phyloP scores from a whole-genome alignment of 2,888 invertebrate genomes.

The Argynnis bischoffii region DNA sequence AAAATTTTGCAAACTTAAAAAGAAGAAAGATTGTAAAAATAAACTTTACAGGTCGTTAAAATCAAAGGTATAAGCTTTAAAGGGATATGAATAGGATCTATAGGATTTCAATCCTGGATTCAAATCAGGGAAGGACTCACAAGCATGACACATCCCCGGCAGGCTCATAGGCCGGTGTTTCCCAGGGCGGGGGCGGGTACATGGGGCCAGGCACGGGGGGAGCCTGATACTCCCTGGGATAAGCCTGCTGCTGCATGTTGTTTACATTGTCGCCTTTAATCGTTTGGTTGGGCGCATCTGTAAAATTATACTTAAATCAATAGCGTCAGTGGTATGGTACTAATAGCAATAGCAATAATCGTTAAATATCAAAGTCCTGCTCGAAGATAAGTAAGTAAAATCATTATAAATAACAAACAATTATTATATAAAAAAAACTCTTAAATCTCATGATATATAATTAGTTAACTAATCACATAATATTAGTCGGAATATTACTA shows the following conservation, averaged over 20 bases:
- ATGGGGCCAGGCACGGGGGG: slow-evolving; percentile 58
- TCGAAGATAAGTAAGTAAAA: not conserved
- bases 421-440: too few relatives aligned
- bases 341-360: not conserved
- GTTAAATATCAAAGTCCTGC: not conserved
- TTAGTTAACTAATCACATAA: too few relatives aligned
- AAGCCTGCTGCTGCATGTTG: slow-evolving; percentile 74
- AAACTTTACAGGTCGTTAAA: slow-evolving; percentile 9
- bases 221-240: slow-evolving; percentile 70
- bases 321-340: slow-evolving; percentile 24
- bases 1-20: slow-evolving; percentile 32
- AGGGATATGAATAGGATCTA: slow-evolving; percentile 3
- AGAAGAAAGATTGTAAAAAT: not conserved
- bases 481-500: not conserved
- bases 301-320: slow-evolving; percentile 55
- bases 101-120: slow-evolving; percentile 46
- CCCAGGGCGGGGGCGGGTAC: slow-evolving; percentile 71
- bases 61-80: slow-evolving; percentile 5
- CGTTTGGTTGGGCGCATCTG: slow-evolving; percentile 75
- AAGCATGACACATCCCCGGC: slow-evolving; percentile 79
- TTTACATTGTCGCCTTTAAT: slow-evolving; percentile 80
- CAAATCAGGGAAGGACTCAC: slow-evolving; percentile 76
- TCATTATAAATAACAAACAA: too few relatives aligned
- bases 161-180: slow-evolving; percentile 74
- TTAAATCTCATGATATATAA: too few relatives aligned